Evolutionary conservation across 2,797 vertebrate species (phyloP).

Genomic region (Geotrypetes seraphini): DNA sequence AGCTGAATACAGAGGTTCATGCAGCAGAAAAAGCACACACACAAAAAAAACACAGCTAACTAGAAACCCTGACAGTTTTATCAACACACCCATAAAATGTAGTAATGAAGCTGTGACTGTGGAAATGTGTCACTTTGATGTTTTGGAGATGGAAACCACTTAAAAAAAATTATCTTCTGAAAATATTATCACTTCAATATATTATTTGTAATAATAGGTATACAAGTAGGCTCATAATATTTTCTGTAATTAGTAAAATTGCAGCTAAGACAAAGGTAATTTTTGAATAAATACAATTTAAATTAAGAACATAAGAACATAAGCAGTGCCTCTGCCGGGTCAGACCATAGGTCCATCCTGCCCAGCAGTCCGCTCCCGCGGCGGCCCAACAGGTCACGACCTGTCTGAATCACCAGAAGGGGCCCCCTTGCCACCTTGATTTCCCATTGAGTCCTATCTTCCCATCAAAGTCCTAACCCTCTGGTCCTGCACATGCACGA

Average conservation of each 20-base stretch:
- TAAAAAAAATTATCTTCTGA: conserved; percentile 27
- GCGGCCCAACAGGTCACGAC: too few species aligned
- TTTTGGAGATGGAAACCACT: conserved; percentile 23
- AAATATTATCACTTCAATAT: conserved; percentile 26
- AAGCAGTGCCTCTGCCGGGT: too few species aligned
- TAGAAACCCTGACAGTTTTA: conserved; percentile 41
- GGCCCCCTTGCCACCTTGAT: too few species aligned
- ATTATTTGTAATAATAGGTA: conserved; percentile 3
- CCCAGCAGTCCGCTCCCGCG: too few species aligned
- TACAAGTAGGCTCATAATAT: too few species aligned
- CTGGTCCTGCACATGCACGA: too few species aligned
- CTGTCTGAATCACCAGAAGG: too few species aligned
- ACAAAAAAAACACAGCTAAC: conserved; percentile 37
- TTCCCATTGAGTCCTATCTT: too few species aligned
- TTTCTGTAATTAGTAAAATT: conserved; percentile 22
- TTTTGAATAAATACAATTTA: conserved; percentile 21
- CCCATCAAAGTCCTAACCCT: too few species aligned
- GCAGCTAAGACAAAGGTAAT: conserved; percentile 27
- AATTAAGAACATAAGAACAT: too few species aligned
- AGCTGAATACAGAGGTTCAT: conserved; percentile 27
- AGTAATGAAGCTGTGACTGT: conserved; percentile 36
- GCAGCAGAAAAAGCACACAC: conserved; percentile 25
- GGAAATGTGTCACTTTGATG: conserved; percentile 33
- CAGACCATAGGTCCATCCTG: too few species aligned
- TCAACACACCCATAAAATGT: conserved; percentile 44